Evolutionary conservation across 2,888 invertebrate species (phyloP).

Genomic region (Hartigia nigra): DNA sequence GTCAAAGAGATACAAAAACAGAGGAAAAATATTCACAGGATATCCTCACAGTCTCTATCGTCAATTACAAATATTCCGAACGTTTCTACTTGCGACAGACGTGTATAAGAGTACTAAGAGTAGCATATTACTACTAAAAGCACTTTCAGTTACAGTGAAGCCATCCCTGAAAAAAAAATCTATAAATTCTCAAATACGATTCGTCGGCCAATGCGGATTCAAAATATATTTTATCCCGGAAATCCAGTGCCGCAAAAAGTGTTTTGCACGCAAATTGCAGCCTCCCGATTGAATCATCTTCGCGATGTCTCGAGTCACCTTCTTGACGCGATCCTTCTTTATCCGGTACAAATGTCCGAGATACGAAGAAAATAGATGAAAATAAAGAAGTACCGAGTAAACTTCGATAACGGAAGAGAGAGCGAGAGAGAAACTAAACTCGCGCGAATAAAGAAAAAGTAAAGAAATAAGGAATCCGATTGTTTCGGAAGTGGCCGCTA

Average conservation of each 20-base stretch:
- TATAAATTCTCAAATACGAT: neutral
- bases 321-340: neutral
- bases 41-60: neutral
- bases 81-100: neutral
- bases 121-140: neutral
- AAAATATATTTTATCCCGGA: neutral
- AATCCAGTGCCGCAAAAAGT: neutral
- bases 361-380: neutral
- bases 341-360: neutral
- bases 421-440: neutral
- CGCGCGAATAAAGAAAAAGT: neutral
- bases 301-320: neutral
- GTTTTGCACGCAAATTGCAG: neutral
- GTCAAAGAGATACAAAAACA: neutral
- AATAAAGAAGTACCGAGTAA: neutral
- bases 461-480: constrained; percentile 4
- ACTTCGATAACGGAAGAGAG: neutral
- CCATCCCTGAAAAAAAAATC: neutral
- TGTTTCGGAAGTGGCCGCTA: constrained; percentile 12
- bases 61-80: neutral
- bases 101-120: neutral
- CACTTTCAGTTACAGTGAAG: neutral
- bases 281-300: neutral
- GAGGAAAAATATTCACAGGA: neutral
- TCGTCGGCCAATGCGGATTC: neutral